phyloP scores from a whole-genome alignment of 2,888 invertebrate species.

The Leptinotarsa haldemani region DNA sequence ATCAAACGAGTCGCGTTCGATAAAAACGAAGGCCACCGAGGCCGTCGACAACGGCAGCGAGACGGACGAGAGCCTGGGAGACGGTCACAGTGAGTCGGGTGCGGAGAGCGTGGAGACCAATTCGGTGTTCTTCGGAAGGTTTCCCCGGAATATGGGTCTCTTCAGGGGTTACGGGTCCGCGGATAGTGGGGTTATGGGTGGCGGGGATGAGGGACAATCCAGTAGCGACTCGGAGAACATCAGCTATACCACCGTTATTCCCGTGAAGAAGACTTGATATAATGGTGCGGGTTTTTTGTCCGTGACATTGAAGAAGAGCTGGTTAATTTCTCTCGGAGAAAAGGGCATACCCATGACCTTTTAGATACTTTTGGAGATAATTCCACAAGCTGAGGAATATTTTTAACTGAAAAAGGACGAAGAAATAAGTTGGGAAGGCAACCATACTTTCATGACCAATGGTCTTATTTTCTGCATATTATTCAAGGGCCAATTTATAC shows the following conservation, averaged over 20 bases:
- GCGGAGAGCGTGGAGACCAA: conserved; percentile 89
- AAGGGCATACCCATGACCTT: too few species aligned
- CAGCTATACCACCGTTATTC: conserved; percentile 65
- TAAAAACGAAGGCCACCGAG: conserved; percentile 19
- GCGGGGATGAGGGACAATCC: conserved; percentile 55
- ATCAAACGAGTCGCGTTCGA: conserved; percentile 46
- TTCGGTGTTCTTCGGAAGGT: conserved; percentile 85
- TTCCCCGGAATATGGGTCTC: conserved; percentile 64
- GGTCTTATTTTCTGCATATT: too few species aligned
- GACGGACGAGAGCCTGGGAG: conserved; percentile 83
- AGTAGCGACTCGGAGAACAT: conserved; percentile 67
- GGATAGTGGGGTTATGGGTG: conserved; percentile 63
- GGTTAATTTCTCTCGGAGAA: too few species aligned
- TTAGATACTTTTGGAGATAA: too few species aligned
- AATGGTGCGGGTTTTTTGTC: background rate
- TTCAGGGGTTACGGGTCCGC: conserved; percentile 56
- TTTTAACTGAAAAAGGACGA: too few species aligned
- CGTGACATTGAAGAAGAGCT: background rate
- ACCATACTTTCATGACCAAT: too few species aligned
- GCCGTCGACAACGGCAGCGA: conserved; percentile 68
- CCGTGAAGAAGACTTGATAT: conserved; percentile 27
- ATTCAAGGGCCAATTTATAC: too few species aligned
- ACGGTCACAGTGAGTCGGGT: conserved; percentile 87
- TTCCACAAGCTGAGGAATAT: too few species aligned
- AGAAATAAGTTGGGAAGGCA: too few species aligned